These are phyloP conservation scores for Minunthozetes semirufus DNA, from an alignment of 2,888 invertebrate genomes.

Conservation along the genomic window DNA sequence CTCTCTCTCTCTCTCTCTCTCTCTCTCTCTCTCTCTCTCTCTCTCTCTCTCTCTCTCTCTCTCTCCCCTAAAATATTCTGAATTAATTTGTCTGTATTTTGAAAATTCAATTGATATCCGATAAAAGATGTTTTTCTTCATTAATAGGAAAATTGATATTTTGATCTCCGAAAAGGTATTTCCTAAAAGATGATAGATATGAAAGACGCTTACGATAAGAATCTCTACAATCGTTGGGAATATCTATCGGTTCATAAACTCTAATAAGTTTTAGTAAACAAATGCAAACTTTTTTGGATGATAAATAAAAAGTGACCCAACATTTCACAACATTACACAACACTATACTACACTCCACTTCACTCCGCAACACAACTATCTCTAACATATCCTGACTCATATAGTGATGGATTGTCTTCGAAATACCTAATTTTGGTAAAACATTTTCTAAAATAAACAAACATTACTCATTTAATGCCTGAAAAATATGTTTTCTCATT, in stretches of 20 bases:
- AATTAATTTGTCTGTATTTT: neutral
- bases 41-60: neutral
- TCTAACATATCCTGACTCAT: constrained; percentile 6
- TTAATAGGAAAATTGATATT: constrained; percentile 9
- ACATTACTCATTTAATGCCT: no score
- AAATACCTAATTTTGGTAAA: neutral
- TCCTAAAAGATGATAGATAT: neutral
- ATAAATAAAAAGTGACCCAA: constrained; percentile 17
- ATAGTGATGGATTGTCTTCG: neutral
- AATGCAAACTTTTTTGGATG: neutral
- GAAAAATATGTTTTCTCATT: no score
- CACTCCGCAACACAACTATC: no score
- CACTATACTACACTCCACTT: no score
- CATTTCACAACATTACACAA: neutral
- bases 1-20: neutral
- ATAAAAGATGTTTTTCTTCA: neutral
- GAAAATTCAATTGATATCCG: neutral
- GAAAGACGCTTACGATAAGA: neutral
- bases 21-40: neutral
- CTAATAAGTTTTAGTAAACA: neutral
- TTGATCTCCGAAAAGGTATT: neutral
- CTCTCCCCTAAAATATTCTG: neutral
- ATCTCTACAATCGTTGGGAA: neutral
- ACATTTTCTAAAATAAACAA: no score
- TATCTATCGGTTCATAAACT: neutral